Evolutionary conservation across 2,888 invertebrate species (phyloP), one percentile per base, ranked within the genome.

Genomic region (Eilema griseolum): DNA sequence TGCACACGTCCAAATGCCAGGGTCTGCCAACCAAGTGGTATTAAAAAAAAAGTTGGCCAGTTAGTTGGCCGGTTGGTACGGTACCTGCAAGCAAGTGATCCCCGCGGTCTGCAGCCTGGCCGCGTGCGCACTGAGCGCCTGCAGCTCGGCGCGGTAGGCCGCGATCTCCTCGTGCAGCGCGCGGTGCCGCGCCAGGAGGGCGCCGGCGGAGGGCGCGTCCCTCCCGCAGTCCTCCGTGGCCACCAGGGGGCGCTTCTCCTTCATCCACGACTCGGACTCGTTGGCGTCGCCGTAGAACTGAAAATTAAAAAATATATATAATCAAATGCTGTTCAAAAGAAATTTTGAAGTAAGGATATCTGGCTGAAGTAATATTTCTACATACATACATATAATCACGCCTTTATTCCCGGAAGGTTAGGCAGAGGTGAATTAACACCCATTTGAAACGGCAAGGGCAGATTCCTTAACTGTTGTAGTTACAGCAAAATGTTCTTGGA

Each of bases 211-310:
- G 0, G 98, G 98, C 84, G 99, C 99, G 93, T 99, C 99, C 23
- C 97, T 97, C 1, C 99, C 99, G 86, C 97, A 98, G 95, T 99
- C 99, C 66, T 96, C 96, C 0, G 98, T 98, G 16, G 97, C 96
- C 20, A 99, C 98, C 57, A 99, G 96, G 0, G 99, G 98, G 92
- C 98, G 97, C 93, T 99, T 99, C 91, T 99, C 99, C 81, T 98
- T 98, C 94, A 99, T 97, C 99, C 99, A 99, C 0, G 99, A 99
- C 85, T 99, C 99, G 0, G 99, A 98, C 88, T 99, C 99, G 93
- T 99, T 99, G 0, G 99, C 99, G 92, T 99, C 99, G 0, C 99
- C 98, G 90, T 99, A 99, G 95, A 99, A 99, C 96, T 97, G 89
- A 0, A 0, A 14, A 3, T 26, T 20, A 70, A 62, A 0, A 8